Evolutionary conservation across 2,113 vertebrate species (phyloP), one percentile per base, ranked within the genome.

Genomic region (Penelope pileata): DNA sequence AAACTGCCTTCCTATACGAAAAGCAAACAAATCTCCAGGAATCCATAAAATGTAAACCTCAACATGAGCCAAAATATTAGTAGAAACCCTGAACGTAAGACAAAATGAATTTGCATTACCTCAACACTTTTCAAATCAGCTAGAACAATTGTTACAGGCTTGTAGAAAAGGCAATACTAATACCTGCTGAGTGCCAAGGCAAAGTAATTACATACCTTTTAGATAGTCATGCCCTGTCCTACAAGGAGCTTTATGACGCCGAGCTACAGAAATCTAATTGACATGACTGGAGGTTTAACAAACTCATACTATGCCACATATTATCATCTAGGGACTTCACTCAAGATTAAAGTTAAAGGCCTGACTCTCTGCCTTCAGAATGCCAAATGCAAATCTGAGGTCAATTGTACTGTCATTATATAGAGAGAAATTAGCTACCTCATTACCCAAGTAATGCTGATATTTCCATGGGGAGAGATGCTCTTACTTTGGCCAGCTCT

Each of bases 381-480:
- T 4, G 43, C 45, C 53, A 85, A 16, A 0, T 89, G 51, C 75
- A 93, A 94, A 75, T 43, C 75, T 59, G 91, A 94, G 91, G 91
- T 92, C 91, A 96, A 83, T 42, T 86, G 67, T 54, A 93, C 50
- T 56, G 42, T 91, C 91, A 80, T 94, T 82, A 94, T 7, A 91
- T 1, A 69, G 42, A 95, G 69, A 88, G 91, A 89, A 89, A 94
- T 96, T 90, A 96, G 85, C 92, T 95, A 94, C 93, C 88, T 93
- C 89, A 94, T 96, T 96, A 96, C 85, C 67, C 88, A 83, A 93
- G 85, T 94, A 94, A 94, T 94, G 79, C 38, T 86, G 59, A 30
- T 83, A 96, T 78, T 93, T 95, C 91, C 94, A 64, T 11, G 5
- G 91, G 94, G 87, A 94, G 29, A 83, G 32, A 91, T 36, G 63